Evolutionary conservation across 2,797 vertebrate species (phyloP), one percentile per base, ranked within the genome.

Genomic region (Poecilia picta): DNA sequence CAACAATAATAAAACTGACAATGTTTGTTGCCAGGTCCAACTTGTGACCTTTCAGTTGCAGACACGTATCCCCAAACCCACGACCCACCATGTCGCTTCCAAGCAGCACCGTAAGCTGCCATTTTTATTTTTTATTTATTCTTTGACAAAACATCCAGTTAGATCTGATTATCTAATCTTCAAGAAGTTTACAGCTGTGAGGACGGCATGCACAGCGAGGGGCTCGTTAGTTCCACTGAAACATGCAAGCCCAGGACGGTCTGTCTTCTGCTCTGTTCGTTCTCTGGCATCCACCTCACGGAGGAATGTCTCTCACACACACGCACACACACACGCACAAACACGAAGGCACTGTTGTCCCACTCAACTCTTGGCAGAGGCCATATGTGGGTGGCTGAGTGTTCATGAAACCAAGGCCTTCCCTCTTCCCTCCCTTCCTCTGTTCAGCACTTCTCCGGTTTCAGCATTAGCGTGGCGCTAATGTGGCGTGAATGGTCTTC

Each of bases 371-470:
- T 91, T 93, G 91, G 93, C 93, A 76, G 82, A 82, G 89, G 89
- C 86, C 80, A 2, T 84, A 88, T 89, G 93, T 94, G 93, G 93
- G 93, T 87, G 92, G 93, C 92, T 93, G 92, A 92, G 90, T 93
- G 86, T 94, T 94, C 92, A 91, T 93, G 89, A 92, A 90, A 92
- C 85, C 6, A 82, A 91, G 91, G 91, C 91, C 91, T 91, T 89
- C 90, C 87, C 79, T 79, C 74, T 79, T 76, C 45, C 74, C 75
- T 57, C 77, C 82, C 77, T 71, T 85, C 79, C 87, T 84, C 81
- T 87, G 85, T 88, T 87, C 89, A n/a, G 53, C 73, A 49, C 89
- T 68, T 92, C 90, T 93, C 91, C 81, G 85, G 85, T 94, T 93
- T 90, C 90, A 87, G 85, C 36, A 25, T 89, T 85, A 89, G 91